A percentile compares a stretch with the other conserved stretches of the same genome.
phyloP scores from a whole-genome alignment of 53 echinoderm and acorn worm genomes.

The Zoroaster sp. region DNA sequence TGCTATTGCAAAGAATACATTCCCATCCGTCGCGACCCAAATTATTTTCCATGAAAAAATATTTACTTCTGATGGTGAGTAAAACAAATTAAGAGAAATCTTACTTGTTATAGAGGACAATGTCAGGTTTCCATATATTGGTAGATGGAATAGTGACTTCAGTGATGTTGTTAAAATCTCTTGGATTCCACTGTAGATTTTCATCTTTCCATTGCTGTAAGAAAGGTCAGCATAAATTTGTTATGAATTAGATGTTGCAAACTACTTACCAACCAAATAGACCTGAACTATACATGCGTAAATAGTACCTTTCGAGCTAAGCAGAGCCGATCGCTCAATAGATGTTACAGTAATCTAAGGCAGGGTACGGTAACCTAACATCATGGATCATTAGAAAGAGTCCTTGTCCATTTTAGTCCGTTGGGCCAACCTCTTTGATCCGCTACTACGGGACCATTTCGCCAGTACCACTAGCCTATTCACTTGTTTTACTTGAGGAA shows the following conservation, averaged over 20 bases:
- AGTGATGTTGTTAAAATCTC: conserved; percentile 65
- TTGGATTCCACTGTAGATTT: conserved; percentile 72
- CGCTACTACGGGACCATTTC: background rate
- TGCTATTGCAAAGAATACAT: background rate
- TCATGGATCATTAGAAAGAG: too few species aligned
- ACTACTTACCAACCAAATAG: too few species aligned
- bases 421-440: too few species aligned
- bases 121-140: conserved; percentile 85
- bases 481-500: background rate
- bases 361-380: too few species aligned
- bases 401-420: too few species aligned
- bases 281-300: too few species aligned
- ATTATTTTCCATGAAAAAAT: background rate
- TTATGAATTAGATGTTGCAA: background rate
- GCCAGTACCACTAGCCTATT: background rate
- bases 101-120: conserved; percentile 91
- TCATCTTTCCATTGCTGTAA: conserved; percentile 73
- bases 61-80: background rate
- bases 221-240: background rate
- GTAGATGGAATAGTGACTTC: conserved; percentile 65
- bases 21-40: background rate
- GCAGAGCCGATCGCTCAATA: too few species aligned
- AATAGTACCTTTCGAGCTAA: too few species aligned
- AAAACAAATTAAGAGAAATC: background rate
- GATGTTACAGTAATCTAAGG: too few species aligned